phyloP scores from a whole-genome alignment of 2,113 vertebrate genomes.

The Gasterosteus nipponicus region DNA sequence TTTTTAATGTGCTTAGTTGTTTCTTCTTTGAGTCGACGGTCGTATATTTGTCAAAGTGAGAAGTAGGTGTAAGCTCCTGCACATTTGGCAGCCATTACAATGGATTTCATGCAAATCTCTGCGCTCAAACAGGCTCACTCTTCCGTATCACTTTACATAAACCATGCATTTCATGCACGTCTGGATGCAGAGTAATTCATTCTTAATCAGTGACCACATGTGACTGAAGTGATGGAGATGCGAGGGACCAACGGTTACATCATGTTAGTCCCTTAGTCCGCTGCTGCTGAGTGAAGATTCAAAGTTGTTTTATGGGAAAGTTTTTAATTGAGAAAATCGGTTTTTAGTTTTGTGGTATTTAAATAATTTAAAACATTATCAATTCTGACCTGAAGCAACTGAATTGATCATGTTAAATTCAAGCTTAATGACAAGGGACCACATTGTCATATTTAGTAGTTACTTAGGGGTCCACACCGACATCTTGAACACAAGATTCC shows the following conservation, averaged over 20 bases:
- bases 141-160: constrained; percentile 24
- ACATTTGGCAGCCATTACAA: constrained; percentile 22
- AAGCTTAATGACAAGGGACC: neutral
- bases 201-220: constrained; percentile 37
- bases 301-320: neutral
- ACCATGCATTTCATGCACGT: constrained; percentile 22
- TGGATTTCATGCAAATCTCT: constrained; percentile 12
- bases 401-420: neutral
- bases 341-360: neutral
- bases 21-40: neutral
- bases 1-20: neutral
- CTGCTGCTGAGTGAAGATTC: neutral
- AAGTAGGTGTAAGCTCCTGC: neutral
- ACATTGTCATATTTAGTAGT: neutral
- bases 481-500: neutral
- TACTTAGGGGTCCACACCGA: neutral
- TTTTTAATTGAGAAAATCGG: neutral
- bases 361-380: neutral
- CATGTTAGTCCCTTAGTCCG: neutral
- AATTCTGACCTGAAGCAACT: neutral
- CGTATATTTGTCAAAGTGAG: neutral
- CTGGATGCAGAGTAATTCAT: constrained; percentile 1
- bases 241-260: neutral
- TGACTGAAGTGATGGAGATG: constrained; percentile 13
- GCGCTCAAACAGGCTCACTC: constrained; percentile 12